A percentile compares a stretch with the other conserved stretches of the same genome.
Conservation (phyloP, 2,113 vertebrate genomes). For the Potamarius usumacintae region DNA sequence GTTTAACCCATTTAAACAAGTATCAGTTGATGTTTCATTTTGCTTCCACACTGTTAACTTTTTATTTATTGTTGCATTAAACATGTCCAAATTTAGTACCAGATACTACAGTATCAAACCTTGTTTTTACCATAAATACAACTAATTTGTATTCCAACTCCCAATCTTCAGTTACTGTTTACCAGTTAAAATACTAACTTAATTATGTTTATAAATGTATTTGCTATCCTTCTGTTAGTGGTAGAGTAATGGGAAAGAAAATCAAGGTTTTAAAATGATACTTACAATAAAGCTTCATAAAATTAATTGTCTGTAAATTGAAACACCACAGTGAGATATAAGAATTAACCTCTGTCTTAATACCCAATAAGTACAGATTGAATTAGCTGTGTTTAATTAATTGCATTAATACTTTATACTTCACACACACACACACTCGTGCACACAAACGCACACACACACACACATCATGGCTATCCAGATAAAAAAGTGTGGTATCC, state of each 20-base stretch:
- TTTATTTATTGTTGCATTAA: background rate
- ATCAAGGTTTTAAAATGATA: background rate
- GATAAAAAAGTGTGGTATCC: constrained; percentile 53
- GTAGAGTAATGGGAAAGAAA: background rate
- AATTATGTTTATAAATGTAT: background rate
- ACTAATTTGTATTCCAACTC: background rate
- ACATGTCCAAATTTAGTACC: background rate
- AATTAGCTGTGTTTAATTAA: constrained; percentile 50
- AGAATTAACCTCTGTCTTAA: constrained; percentile 35
- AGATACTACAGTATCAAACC: background rate
- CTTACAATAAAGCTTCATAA: background rate
- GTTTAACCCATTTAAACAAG: background rate
- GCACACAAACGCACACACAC: background rate
- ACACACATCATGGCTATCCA: constrained; percentile 4
- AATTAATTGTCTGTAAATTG: constrained; percentile 23
- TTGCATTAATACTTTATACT: constrained; percentile 28
- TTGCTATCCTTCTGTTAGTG: background rate
- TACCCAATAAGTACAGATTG: constrained; percentile 42
- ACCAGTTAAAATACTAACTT: background rate
- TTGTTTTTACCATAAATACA: background rate
- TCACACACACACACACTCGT: background rate
- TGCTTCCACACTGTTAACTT: background rate
- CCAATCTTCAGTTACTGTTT: background rate
- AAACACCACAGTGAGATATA: constrained; percentile 29
- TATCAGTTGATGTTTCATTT: background rate